These are phyloP conservation scores for Cervus canadensis DNA, from an alignment of 2,113 vertebrate genomes.

Conservation along the genomic window DNA sequence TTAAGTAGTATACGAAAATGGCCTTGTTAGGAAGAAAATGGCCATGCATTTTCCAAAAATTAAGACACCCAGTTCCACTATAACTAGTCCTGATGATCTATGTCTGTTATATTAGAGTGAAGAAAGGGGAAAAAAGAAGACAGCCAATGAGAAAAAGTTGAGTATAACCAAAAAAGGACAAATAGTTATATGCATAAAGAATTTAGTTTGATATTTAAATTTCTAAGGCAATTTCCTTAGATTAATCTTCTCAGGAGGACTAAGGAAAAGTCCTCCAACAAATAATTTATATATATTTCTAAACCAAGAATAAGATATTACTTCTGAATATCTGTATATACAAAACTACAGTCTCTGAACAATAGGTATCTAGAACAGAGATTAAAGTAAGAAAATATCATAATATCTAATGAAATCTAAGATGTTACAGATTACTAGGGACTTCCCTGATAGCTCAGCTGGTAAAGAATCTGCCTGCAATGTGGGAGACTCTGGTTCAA, in stretches of 20 bases:
- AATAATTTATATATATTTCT: background rate
- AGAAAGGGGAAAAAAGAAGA: background rate
- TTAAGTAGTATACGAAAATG: slow-evolving; percentile 22
- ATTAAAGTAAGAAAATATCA: background rate
- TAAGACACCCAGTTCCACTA: background rate
- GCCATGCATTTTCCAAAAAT: background rate
- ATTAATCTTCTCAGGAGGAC: background rate
- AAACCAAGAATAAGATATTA: background rate
- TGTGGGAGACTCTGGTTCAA: background rate
- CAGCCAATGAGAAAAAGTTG: background rate
- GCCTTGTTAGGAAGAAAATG: background rate
- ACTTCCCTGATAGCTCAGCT: background rate
- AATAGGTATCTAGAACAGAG: background rate
- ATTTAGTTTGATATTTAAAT: background rate
- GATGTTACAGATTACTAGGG: background rate
- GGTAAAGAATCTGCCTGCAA: background rate
- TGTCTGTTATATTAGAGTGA: background rate
- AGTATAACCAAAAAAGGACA: background rate
- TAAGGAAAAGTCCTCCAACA: background rate
- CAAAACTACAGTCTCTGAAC: background rate
- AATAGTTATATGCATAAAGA: background rate
- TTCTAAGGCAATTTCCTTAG: background rate
- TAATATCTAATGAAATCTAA: background rate
- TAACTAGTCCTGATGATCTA: background rate
- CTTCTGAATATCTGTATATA: background rate